Base-by-base conservation (phyloP, 2,113 vertebrate species). In the Oophaga pumilio region DNA sequence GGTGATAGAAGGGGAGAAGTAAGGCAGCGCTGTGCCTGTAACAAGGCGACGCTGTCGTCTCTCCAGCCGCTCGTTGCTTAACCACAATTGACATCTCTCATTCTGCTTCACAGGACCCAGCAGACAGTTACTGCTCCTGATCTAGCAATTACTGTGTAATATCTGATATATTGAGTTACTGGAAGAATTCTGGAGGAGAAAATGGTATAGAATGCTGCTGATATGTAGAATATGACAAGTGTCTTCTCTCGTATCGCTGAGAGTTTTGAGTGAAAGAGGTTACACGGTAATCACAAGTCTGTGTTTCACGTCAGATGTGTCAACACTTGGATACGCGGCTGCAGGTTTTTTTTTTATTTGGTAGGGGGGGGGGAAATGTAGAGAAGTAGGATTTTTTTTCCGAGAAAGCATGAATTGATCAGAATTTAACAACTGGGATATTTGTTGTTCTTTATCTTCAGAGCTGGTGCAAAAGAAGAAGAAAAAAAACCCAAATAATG, bases 221-320 rank as follows among this genome's bases (percentile, higher is more conserved):
- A 77, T 66, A 86, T 78, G 59, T 73, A 64, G 84, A 78, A 53
- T 77, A 86, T 77, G 59, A 78, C 84, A 66, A 77, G 33, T 43
- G 82, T 84, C 57, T n/a, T 77, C 84, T 86, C 84, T 77, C 4
- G 59, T 78, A 33, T 64, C 84, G 53, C n/a, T 77, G 49, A 86
- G 50, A 43, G n/a, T 56, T 59, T 74, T 6, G 74, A 86, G 56
- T 52, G 33, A n/a, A 50, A 68, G 76, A 85, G 84, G 57, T 86
- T 66, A 86, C 53, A 9, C 49, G 62, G 60, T 86, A 86, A 86
- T 64, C 56, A 52, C 33, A 52, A 50, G 22, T 76, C 71, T 76
- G 71, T 24, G 57, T 64, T 59, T 76, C 33, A 62, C 56, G 8
- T 62, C 52, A 76, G 84, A 85, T 49, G 60, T 74, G 80, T 82